A percentile compares a stretch with the other conserved stretches of the same genome.
phyloP scores from a whole-genome alignment of 2,888 invertebrate species.

The Tachystola acroxantha region DNA sequence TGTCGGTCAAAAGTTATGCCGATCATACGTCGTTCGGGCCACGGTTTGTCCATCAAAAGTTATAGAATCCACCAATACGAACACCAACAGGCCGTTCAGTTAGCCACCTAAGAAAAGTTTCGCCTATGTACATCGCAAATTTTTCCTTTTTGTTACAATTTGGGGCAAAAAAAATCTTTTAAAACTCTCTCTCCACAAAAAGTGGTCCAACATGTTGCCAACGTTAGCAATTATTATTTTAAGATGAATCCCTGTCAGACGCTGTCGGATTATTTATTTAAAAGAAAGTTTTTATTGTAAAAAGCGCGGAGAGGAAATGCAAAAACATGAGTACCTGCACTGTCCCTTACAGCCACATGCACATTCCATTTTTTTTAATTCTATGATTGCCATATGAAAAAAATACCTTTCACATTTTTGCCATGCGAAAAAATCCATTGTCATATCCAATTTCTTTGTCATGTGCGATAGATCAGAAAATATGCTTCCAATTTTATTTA shows the following conservation, averaged over 20 bases:
- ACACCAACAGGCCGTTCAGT: no score
- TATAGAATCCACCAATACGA: no score
- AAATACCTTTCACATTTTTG: conserved; percentile 48
- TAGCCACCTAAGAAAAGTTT: no score
- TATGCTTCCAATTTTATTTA: conserved; percentile 43
- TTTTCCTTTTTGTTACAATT: neutral
- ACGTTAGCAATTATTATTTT: conserved; percentile 65
- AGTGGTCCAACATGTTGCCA: conserved; percentile 22
- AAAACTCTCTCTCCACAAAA: conserved; percentile 18
- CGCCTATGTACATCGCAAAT: no score
- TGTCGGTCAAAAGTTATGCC: no score
- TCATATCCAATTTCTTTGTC: conserved; percentile 48
- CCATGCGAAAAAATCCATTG: conserved; percentile 49
- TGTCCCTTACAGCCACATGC: conserved; percentile 72
- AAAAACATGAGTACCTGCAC: conserved; percentile 72
- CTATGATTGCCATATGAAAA: conserved; percentile 52
- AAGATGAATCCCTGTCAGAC: conserved; percentile 70
- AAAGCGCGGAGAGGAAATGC: conserved; percentile 75
- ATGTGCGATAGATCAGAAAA: conserved; percentile 32
- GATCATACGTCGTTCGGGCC: no score
- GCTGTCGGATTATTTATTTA: conserved; percentile 74
- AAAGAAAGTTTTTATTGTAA: conserved; percentile 78
- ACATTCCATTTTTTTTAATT: conserved; percentile 61
- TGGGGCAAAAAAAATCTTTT: conserved; percentile 9
- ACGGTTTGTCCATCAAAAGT: no score